Percentiles rank a stretch among this genome's conserved stretches.
These are phyloP conservation scores for Apotomis turbidana DNA, from an alignment of 2,888 invertebrate genomes.

Conservation along the genomic window DNA sequence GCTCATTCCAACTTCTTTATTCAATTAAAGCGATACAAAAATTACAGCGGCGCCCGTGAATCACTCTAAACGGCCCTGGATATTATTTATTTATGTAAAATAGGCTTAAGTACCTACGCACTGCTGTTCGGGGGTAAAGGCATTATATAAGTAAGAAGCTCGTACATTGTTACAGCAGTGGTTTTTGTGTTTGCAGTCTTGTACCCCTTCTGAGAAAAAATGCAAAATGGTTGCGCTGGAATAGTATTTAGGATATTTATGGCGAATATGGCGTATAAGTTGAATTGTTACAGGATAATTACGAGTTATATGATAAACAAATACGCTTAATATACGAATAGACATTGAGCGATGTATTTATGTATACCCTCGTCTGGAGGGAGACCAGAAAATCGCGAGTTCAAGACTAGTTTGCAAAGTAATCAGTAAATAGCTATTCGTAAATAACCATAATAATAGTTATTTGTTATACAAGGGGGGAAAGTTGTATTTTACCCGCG, in stretches of 20 bases:
- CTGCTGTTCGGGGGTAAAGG: slow-evolving; percentile 9
- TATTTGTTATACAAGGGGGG: no score
- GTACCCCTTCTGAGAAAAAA: slow-evolving; percentile 34
- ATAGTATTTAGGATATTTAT: neutral
- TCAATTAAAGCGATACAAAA: slow-evolving; percentile 51
- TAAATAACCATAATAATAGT: no score
- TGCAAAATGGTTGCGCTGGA: slow-evolving; percentile 3
- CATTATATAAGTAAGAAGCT: neutral
- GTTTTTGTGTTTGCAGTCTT: slow-evolving; percentile 8
- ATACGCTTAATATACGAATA: no score
- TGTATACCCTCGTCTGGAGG: no score
- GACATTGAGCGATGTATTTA: no score
- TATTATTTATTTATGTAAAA: slow-evolving; percentile 53
- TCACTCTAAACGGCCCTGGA: slow-evolving; percentile 49
- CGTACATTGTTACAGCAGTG: neutral
- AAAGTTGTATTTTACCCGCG: no score
- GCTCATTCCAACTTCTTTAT: slow-evolving; percentile 48
- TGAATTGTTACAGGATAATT: no score
- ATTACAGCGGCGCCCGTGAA: slow-evolving; percentile 49
- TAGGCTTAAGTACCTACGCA: slow-evolving; percentile 44
- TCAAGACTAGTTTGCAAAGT: no score
- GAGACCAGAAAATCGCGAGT: no score
- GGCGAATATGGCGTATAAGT: no score
- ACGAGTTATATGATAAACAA: no score
- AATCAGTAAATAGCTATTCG: no score